These are phyloP conservation scores for Ancistrus triradiatus DNA, from an alignment of 2,113 vertebrate species.

Conservation along the genomic window DNA sequence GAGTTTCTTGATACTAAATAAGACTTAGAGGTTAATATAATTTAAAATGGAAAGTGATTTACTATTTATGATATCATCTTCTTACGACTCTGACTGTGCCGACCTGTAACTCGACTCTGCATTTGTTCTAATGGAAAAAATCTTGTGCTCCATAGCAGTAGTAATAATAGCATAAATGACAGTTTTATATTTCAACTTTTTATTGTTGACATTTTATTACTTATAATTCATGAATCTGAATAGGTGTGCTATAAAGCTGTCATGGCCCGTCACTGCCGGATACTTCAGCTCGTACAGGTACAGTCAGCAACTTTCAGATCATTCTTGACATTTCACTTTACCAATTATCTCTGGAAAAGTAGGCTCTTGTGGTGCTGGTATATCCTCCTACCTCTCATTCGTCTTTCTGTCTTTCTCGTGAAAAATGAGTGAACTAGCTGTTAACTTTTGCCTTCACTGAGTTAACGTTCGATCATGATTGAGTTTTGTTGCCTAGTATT, in stretches of 20 bases:
- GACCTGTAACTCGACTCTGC: not conserved
- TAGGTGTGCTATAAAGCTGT: slow-evolving; percentile 35
- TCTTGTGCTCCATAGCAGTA: not conserved
- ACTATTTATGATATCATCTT: not conserved
- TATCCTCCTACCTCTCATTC: not conserved
- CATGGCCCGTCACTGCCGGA: slow-evolving; percentile 1
- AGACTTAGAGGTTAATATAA: slow-evolving; percentile 10
- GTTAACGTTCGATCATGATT: too few species aligned
- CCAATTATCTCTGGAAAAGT: slow-evolving; percentile 42
- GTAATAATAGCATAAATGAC: slow-evolving; percentile 16
- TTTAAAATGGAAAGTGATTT: slow-evolving; percentile 9
- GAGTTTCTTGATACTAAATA: slow-evolving; percentile 12
- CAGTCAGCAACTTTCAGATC: slow-evolving; percentile 16
- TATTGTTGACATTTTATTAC: slow-evolving; percentile 45
- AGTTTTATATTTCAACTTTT: slow-evolving; percentile 34
- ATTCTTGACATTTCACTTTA: slow-evolving; percentile 51
- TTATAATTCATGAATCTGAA: slow-evolving; percentile 38
- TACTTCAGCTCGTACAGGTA: slow-evolving; percentile 12
- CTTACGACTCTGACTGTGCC: slow-evolving; percentile 2
- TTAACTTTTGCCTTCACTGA: slow-evolving; percentile 6
- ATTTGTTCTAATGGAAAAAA: not conserved
- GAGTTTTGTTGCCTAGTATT: too few species aligned
- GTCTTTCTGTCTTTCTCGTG: not conserved
- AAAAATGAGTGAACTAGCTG: slow-evolving; percentile 10
- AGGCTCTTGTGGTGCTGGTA: not conserved